Evolutionary conservation across 2,888 invertebrate genomes (phyloP).

Genomic region (Nesidiocoris tenuis): DNA sequence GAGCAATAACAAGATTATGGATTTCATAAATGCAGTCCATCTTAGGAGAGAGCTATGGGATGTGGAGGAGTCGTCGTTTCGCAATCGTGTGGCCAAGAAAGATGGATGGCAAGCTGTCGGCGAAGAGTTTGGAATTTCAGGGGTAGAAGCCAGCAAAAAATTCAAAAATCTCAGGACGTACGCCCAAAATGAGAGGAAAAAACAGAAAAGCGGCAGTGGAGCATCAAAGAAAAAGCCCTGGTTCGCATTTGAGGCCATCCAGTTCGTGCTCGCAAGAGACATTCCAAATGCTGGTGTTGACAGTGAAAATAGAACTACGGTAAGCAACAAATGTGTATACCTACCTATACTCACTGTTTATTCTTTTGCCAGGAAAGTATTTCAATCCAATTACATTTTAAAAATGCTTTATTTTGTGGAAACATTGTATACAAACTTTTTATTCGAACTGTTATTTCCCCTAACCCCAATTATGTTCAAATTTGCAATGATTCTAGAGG

Average conservation of each 20-base stretch:
- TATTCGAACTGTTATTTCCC: not conserved
- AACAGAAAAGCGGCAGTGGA: not conserved
- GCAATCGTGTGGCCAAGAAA: not conserved
- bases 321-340: not conserved
- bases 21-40: slow-evolving; percentile 18
- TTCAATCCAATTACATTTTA: not conserved
- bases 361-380: not conserved
- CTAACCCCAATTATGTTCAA: not conserved
- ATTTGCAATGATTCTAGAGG: no score
- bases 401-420: not conserved
- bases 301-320: not conserved
- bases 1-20: not conserved
- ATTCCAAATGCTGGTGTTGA: not conserved
- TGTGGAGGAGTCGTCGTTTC: not conserved
- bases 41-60: slow-evolving; percentile 1
- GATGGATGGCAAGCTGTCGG: slow-evolving; percentile 10
- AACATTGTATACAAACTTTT: not conserved
- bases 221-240: not conserved
- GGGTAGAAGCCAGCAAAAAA: slow-evolving; percentile 2
- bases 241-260: not conserved
- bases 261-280: not conserved
- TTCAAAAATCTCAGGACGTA: slow-evolving; percentile 1
- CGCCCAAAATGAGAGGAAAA: slow-evolving; percentile 8
- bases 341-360: not conserved
- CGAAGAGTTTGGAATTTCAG: not conserved